Evolutionary conservation across 2,797 vertebrate genomes (phyloP).

Genomic region (Rhabdophis nuchalis): DNA sequence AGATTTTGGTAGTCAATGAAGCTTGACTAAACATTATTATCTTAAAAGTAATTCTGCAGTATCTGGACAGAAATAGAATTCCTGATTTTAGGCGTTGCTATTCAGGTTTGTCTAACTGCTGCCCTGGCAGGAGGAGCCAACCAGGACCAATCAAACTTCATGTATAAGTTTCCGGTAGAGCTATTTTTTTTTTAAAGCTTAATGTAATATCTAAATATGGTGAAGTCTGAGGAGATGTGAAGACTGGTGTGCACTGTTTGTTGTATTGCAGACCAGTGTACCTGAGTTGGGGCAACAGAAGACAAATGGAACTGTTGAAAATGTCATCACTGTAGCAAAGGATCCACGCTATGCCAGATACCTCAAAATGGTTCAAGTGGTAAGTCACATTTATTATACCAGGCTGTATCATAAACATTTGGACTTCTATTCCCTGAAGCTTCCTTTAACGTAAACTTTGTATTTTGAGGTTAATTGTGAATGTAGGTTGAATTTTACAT

Average conservation of each 20-base stretch:
- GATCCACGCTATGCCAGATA: slow-evolving; percentile 94
- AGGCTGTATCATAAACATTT: slow-evolving; percentile 21
- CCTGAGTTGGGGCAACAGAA: slow-evolving; percentile 71
- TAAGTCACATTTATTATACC: slow-evolving; percentile 69
- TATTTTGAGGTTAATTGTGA: neutral
- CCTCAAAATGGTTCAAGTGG: slow-evolving; percentile 99
- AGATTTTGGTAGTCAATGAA: neutral
- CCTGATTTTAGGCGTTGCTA: neutral
- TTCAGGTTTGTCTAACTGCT: neutral
- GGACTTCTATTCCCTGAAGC: neutral
- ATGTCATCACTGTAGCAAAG: slow-evolving; percentile 87
- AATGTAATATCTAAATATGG: neutral
- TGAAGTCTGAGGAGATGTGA: neutral
- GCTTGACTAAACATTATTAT: neutral
- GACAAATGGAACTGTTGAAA: slow-evolving; percentile 72
- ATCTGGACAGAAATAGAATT: neutral
- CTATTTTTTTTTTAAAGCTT: neutral
- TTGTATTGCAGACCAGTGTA: slow-evolving; percentile 60
- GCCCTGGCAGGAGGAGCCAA: neutral
- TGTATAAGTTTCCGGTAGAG: neutral
- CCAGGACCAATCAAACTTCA: neutral
- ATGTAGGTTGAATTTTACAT: neutral
- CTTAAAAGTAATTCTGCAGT: neutral
- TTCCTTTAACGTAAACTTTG: neutral
- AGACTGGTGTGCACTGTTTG: slow-evolving; percentile 50